Evolutionary conservation across 2,113 vertebrate genomes (phyloP), one percentile per base, ranked within the genome.

Genomic region (Cephalopholis sonnerati): DNA sequence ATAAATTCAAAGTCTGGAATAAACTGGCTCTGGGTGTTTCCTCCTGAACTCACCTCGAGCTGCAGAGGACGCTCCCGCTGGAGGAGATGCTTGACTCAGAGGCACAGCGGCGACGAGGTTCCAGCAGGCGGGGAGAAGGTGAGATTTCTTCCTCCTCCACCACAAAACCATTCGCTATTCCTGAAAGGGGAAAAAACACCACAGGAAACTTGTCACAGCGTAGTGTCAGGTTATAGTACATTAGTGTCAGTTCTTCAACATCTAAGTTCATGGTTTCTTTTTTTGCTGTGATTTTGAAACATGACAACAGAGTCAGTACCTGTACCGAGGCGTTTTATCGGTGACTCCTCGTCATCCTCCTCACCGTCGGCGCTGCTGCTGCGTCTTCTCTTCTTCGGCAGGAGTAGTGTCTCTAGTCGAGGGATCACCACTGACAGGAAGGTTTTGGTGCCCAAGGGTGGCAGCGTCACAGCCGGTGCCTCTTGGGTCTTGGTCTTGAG

Each of bases 341-440:
- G 98, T 87, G 96, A 95, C 95, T 97, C 93, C 24, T 91, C 97
- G 70, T 97, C 96, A 32, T 97, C 97, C 55, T 94, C 95, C 85
- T 97, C 97, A 57, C 96, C 95, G 87, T 97, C 97, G 70, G 96
- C 97, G 77, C 97, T 97, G 87, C 96, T 95, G 94, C 97, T 98
- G 82, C 96, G 96, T 71, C 95, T 96, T 91, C 98, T 96, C 94
- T 99, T 99, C 92, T 97, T 96, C 87, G 97, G 97, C 94, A 98
- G 96, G 89, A 99, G 97, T 77, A 99, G 96, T 66, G 98, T 99
- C 96, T 99, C 98, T 93, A 99, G 96, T 83, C 98, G 97, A 92
- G 98, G 98, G 93, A 99, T 97, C 90, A 99, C 98, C 94, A 99
- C 98, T 32, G 98, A 99, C 91, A 99, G 95, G 95, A 99, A 98